A percentile compares a stretch with the other conserved stretches of the same genome.
Conservation (phyloP, 2,113 vertebrate genomes). For the Urocitellus parryii region DNA sequence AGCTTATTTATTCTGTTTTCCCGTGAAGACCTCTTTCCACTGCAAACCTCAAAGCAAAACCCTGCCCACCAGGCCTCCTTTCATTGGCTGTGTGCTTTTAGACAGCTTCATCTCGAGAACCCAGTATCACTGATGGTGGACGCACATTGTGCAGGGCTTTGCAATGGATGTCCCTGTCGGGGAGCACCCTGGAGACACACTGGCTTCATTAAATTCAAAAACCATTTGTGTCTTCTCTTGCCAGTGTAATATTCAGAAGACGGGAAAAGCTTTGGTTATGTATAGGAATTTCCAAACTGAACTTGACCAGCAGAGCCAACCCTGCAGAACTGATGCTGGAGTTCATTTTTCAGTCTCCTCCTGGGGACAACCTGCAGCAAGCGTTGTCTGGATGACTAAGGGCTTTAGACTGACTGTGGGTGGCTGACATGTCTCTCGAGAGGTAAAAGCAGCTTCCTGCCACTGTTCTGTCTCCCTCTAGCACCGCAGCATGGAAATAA, state of each 20-base stretch:
- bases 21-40: too few species aligned
- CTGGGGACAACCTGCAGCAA: not conserved
- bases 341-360: not conserved
- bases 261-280: accelerated
- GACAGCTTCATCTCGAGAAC: not conserved
- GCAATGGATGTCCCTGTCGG: accelerated
- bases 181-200: not conserved
- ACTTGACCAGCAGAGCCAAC: too few species aligned
- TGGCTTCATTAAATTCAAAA: not conserved
- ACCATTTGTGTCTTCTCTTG: not conserved
- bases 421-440: not conserved
- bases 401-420: accelerated
- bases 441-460: not conserved
- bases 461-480: not conserved
- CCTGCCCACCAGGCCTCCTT: not conserved
- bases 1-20: too few species aligned
- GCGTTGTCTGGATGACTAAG: not conserved
- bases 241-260: not conserved
- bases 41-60: too few species aligned
- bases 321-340: not conserved
- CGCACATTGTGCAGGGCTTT: accelerated
- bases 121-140: accelerated
- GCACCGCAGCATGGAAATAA: not conserved
- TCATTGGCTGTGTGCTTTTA: not conserved
- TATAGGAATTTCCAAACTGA: not conserved